phyloP scores from a whole-genome alignment of 2,888 invertebrate genomes.

The Aricia artaxerxes region DNA sequence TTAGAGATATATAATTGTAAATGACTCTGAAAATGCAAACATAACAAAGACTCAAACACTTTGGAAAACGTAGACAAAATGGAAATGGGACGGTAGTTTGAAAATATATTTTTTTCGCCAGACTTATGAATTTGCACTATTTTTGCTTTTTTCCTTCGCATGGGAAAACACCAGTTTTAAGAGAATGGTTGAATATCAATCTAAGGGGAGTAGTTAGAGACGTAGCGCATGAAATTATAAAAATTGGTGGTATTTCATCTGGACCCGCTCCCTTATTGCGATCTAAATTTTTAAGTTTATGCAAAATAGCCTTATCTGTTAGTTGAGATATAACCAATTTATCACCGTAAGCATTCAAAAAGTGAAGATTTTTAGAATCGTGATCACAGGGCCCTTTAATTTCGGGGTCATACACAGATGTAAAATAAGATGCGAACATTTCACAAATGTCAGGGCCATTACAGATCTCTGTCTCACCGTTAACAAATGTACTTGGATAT shows the following conservation, averaged over 20 bases:
- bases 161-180: slow-evolving; percentile 31
- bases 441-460: not conserved
- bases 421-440: not conserved
- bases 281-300: no score
- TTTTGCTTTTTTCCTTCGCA: slow-evolving; percentile 25
- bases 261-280: no score
- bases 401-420: not conserved
- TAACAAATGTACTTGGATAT: not conserved
- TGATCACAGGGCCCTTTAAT: not conserved
- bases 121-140: slow-evolving; percentile 34
- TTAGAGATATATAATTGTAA: no score
- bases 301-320: no score
- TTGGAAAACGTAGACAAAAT: slow-evolving; percentile 32
- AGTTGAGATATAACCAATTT: no score
- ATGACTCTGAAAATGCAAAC: no score
- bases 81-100: slow-evolving; percentile 32
- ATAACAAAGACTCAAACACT: no score
- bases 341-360: not conserved
- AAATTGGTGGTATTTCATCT: no score
- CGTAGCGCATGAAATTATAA: slow-evolving; percentile 25
- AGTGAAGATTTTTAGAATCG: not conserved
- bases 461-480: not conserved
- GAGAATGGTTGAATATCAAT: slow-evolving; percentile 32
- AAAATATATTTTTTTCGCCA: not conserved
- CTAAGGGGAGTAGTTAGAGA: slow-evolving; percentile 28